Conservation (phyloP, 2,888 invertebrate genomes). For the Gisinianus flammeolus region DNA sequence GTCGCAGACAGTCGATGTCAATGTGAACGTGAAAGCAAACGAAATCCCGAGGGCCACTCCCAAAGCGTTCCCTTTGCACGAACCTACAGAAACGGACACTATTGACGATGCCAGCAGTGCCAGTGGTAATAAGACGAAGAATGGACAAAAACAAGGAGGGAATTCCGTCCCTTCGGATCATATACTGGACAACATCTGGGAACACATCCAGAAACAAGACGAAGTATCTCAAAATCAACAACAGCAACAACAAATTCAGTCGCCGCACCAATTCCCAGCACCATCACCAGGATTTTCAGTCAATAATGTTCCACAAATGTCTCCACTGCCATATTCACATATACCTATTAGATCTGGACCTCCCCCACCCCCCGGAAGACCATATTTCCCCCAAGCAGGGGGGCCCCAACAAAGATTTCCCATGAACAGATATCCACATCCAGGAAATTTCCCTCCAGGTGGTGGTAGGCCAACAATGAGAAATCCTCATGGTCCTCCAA, state of each 20-base stretch:
- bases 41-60: slow-evolving; percentile 26
- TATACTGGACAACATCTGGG: slow-evolving; percentile 33
- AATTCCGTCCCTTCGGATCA: slow-evolving; percentile 21
- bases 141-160: not conserved
- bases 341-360: slow-evolving; percentile 43
- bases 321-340: slow-evolving; percentile 42
- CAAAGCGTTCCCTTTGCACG: slow-evolving; percentile 18
- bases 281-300: not conserved
- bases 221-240: slow-evolving; percentile 34
- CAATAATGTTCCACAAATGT: slow-evolving; percentile 29
- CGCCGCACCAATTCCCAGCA: slow-evolving; percentile 13
- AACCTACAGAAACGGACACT: not conserved
- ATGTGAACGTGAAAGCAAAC: slow-evolving; percentile 21
- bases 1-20: slow-evolving; percentile 37
- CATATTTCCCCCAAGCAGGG: slow-evolving; percentile 30
- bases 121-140: not conserved
- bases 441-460: slow-evolving; percentile 38
- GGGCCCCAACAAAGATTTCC: slow-evolving; percentile 38
- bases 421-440: slow-evolving; percentile 25
- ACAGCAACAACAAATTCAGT: slow-evolving; percentile 26
- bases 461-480: slow-evolving; percentile 30
- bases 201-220: slow-evolving; percentile 31
- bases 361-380: slow-evolving; percentile 36
- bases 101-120: not conserved
- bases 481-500: slow-evolving; percentile 9